Base-by-base conservation (phyloP, 2,888 invertebrate species). In the Meteorus colon region DNA sequence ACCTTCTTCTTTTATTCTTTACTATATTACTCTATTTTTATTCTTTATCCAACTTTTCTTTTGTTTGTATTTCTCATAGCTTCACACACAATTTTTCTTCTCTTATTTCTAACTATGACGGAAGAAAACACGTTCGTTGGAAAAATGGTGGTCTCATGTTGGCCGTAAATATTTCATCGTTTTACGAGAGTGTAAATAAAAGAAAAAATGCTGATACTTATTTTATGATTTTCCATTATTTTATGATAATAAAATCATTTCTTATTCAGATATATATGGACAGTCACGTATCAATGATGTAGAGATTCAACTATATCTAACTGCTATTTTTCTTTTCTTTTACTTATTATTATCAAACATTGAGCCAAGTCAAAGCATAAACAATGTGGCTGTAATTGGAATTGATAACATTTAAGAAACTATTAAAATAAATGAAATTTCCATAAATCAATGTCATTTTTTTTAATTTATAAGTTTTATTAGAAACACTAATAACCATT, bases 11-110 rank as follows among this genome's bases (percentile, higher is more conserved):
- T 14, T 48, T 55, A 69, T 75, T 69, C 67, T 41, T 62, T 29
- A 41, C 51, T 73, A n/a, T 73, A 72, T 74, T 78, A 4, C 51
- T 79, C 74, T 77, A 80, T 82, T 80, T 74, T 67, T 29, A n/a
- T 48, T 55, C 8, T 12, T 19, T 19, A 19, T 55, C n/a, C 19
- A 19, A 8, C 8, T 55, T 55, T 19, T 19, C n/a, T 55, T 55
- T 19, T 55, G n/a, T 55, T 19, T 8, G 19, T 19, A n/a, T 55
- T 55, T 55, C 4, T 19, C 5, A 55, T 55, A 55, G 19, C 19
- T 55, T 55, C n/a, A 19, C 55, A 24, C 55, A 19, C 55, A n/a
- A 55, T 55, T 55, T 55, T 55, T 55, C 24, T 55, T 8, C 4
- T 8, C 4, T 5, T 48, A n/a, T 48, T 48, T 48, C 16, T 48